A percentile compares a stretch with the other conserved stretches of the same genome.
Conservation (phyloP, 2,797 vertebrate genomes). For the Pitangus sulphuratus region DNA sequence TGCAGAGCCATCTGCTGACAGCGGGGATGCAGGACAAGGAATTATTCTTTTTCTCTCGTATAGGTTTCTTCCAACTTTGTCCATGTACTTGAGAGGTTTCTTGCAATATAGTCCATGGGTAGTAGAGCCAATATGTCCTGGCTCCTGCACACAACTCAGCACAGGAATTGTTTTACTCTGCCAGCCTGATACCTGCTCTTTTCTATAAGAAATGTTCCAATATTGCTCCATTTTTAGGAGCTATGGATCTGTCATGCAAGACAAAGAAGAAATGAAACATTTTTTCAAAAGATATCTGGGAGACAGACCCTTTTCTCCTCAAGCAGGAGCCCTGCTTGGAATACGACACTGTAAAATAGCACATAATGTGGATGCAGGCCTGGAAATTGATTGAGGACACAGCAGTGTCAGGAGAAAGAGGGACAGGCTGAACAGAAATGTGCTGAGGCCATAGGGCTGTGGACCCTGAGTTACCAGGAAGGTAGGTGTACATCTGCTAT, state of each 20-base stretch:
- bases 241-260: accelerated
- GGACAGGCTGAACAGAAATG: not conserved
- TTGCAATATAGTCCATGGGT: not conserved
- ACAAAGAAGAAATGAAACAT: not conserved
- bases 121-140: not conserved
- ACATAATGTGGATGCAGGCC: not conserved
- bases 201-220: not conserved
- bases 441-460: not conserved
- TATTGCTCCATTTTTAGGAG: not conserved
- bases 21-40: not conserved
- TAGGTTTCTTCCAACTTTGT: not conserved
- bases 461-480: not conserved
- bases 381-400: not conserved
- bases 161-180: not conserved
- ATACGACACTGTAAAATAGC: not conserved
- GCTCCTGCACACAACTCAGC: not conserved
- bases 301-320: not conserved
- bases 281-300: not conserved
- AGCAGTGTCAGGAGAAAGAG: not conserved
- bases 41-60: accelerated
- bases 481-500: not conserved
- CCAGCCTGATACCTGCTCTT: not conserved
- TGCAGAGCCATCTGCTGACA: conserved; percentile 45
- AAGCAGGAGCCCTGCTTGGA: not conserved
- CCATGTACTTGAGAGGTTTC: not conserved